phyloP scores from a whole-genome alignment of 2,113 vertebrate species.

The Myrmophylax atrothorax region DNA sequence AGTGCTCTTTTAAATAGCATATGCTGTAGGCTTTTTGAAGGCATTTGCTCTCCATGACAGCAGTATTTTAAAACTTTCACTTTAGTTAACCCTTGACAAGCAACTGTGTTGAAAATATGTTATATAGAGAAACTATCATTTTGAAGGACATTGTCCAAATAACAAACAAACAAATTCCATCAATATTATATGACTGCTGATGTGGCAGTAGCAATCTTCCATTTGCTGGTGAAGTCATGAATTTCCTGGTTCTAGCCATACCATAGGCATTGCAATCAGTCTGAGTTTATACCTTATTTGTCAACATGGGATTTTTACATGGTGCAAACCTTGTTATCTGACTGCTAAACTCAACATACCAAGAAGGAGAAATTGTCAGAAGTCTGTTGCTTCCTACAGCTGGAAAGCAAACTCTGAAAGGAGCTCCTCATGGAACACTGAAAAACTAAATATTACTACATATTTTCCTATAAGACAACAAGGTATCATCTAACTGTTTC shows the following conservation, averaged over 20 bases:
- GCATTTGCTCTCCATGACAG: conserved; percentile 31
- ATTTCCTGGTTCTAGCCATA: not conserved
- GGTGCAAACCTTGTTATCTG: not conserved
- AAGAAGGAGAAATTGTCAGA: not conserved
- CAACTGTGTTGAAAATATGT: not conserved
- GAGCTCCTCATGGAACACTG: not conserved
- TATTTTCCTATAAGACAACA: not conserved
- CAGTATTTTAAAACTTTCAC: conserved; percentile 63
- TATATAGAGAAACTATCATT: not conserved
- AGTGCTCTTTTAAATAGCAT: conserved; percentile 52
- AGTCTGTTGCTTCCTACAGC: not conserved
- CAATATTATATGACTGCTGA: not conserved
- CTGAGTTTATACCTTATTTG: not conserved
- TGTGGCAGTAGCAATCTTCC: not conserved
- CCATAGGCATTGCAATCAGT: not conserved
- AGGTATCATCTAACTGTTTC: not conserved
- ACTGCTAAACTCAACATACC: not conserved
- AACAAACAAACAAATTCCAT: not conserved
- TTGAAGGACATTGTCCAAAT: not conserved
- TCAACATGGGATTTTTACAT: not conserved
- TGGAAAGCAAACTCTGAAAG: not conserved
- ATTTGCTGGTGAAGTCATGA: not conserved
- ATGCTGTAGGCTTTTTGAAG: conserved; percentile 41
- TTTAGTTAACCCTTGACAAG: conserved; percentile 60
- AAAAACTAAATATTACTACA: not conserved